Evolutionary conservation across 2,797 vertebrate genomes (phyloP), one percentile per base, ranked within the genome.

Genomic region (Cuniculus paca): DNA sequence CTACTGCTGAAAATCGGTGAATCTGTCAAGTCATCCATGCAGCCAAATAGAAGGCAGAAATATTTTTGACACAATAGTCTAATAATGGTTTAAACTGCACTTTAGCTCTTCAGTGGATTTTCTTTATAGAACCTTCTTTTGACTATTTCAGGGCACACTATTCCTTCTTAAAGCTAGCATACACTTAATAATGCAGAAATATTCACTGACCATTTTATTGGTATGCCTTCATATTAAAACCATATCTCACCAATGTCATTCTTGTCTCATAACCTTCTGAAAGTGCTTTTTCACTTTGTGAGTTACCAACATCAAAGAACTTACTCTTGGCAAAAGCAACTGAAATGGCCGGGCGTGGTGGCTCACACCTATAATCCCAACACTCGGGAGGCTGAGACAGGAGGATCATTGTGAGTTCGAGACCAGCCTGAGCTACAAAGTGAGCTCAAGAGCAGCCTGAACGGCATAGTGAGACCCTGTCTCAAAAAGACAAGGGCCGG

Each of bases 201-300:
- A 78, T 58, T 80, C 97, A 99, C 99, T 99, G 97, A 99, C 99
- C 99, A 99, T 99, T 99, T 99, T 91, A 99, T 98, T 4, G 99
- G 99, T 52, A 99, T 99, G 85, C 99, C 99, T 98, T 99, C 99
- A 7, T 99, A 99, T 98, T 99, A 99, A 94, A 99, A 99, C 99
- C 99, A 99, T 98, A 99, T 99, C 98, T 99, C 99, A 98, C 99
- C 99, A 95, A 99, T 99, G 48, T 99, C 99, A n/a, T 89, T 99
- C 99, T 75, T 99, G 98, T 98, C 98, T 99, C 99, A 99, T 99
- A 96, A 99, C 99, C 98, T 99, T 99, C 97, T 99, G 99, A 98
- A 99, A 99, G 98, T 99, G 99, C 95, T 99, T 99, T 98, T 99
- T 99, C 98, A 99, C 99, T 98, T 99, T 99, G 99, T 99, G 99